Evolutionary conservation across 2,888 invertebrate species (phyloP), one percentile per base, ranked within the genome.

Genomic region (Spisula subtruncata): DNA sequence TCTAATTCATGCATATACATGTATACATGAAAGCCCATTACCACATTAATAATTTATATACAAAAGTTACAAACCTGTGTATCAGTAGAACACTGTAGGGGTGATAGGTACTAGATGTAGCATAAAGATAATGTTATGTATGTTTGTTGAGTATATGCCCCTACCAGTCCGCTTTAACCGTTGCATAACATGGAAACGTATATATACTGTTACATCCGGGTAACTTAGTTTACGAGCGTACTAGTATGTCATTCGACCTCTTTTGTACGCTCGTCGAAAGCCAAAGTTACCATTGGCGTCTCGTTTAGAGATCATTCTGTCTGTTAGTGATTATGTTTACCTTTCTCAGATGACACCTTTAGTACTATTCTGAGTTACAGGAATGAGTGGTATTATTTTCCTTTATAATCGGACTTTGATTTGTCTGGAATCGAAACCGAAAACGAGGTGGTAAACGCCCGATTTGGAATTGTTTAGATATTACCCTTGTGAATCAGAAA

Each of bases 91-190:
- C 25, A 66, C 12, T 66, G 60, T n/a, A 66, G n/a, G 2, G 41
- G 60, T n/a, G n/a, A 2, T 66, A 8, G 60, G 25, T 66, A 25
- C 60, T 66, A 66, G 60, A 66, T 66, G 8, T n/a, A 25, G 6
- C 60, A 66, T 25, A 66, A 66, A 20, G 60, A 66, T 66, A 66
- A 66, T 66, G 12, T 25, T 25, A 66, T 66, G 60, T 66, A 66
- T 66, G 25, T 66, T 25, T 66, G 60, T 66, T 6, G n/a, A 66
- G 10, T 66, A 25, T 10, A 66, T 66, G 25, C 25, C 41, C 41
- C 12, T 25, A 25, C 25, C 60, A 10, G 25, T 51, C 10, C 1
- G 60, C 60, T n/a, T n/a, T n/a, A 25, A 66, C n/a, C n/a, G 60
- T 66, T 66, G 25, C 60, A 25, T 25, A 66, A 66, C 60, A 66